These are phyloP conservation scores for Drosophila borealis DNA, from an alignment of 2,888 invertebrate genomes.

Conservation along the genomic window DNA sequence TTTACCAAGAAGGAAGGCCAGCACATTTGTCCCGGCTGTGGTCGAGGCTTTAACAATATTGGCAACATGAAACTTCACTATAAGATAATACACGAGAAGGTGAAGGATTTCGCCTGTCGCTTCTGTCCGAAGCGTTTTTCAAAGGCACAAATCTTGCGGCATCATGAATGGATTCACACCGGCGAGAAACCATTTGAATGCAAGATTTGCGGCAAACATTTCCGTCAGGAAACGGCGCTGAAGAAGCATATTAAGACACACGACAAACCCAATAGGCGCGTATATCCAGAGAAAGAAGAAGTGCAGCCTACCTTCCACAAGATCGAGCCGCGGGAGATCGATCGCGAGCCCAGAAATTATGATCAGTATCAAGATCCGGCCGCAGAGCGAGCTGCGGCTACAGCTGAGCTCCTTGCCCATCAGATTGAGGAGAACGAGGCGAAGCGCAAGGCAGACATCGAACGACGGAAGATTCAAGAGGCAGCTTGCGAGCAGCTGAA, in stretches of 20 bases:
- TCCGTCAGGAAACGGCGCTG: conserved; percentile 82
- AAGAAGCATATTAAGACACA: conserved; percentile 83
- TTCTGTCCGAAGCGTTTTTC: conserved; percentile 83
- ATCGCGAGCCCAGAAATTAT: conserved; percentile 67
- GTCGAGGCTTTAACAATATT: conserved; percentile 82
- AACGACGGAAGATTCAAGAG: conserved; percentile 78
- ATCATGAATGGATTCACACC: conserved; percentile 84
- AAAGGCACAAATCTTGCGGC: conserved; percentile 83
- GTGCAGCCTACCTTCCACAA: conserved; percentile 62
- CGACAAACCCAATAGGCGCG: conserved; percentile 70
- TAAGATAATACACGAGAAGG: conserved; percentile 83
- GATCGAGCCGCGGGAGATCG: conserved; percentile 60
- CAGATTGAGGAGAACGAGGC: conserved; percentile 80
- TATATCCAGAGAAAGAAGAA: conserved; percentile 47
- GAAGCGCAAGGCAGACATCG: conserved; percentile 78
- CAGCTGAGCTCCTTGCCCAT: conserved; percentile 80
- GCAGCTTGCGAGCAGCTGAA: conserved; percentile 79
- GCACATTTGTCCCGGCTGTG: conserved; percentile 82
- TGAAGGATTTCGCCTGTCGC: conserved; percentile 82
- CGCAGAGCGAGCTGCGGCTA: conserved; percentile 74
- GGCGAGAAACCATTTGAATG: conserved; percentile 84
- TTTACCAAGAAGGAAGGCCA: conserved; percentile 84
- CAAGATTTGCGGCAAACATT: conserved; percentile 80
- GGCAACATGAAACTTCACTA: conserved; percentile 83
- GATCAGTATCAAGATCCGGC: conserved; percentile 76